Percentiles rank a stretch among this genome's conserved stretches.
These are phyloP conservation scores for Nothoprocta pentlandii DNA, from an alignment of 2,113 vertebrate genomes.

Conservation along the genomic window DNA sequence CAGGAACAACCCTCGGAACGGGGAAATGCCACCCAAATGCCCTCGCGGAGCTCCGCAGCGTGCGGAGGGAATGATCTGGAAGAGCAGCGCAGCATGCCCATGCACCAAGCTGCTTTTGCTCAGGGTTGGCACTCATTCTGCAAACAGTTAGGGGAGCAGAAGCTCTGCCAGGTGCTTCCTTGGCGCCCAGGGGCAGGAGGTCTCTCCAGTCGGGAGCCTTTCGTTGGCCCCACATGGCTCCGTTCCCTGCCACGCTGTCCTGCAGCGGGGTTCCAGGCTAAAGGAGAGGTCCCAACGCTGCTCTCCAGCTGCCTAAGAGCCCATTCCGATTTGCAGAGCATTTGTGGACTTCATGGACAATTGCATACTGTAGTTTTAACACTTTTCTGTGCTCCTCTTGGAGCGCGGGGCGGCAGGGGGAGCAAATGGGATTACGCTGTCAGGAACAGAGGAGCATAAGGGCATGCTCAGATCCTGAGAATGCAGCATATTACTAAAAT, in stretches of 20 bases:
- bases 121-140: conserved; percentile 19
- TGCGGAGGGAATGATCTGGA: background rate
- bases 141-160: conserved; percentile 37
- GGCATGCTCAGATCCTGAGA: background rate
- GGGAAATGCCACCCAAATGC: background rate
- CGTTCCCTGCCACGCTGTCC: conserved; percentile 2
- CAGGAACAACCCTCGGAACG: background rate
- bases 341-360: conserved; percentile 62
- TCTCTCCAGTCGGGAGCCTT: conserved; percentile 39
- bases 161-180: conserved; percentile 35
- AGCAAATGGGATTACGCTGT: conserved; percentile 63
- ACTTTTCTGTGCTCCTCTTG: conserved; percentile 74
- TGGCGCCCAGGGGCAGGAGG: conserved; percentile 42
- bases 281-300: conserved; percentile 32
- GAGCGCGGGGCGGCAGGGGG: conserved; percentile 35
- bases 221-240: conserved; percentile 46
- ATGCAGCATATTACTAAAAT: conserved; percentile 40
- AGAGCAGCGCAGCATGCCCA: conserved; percentile 8
- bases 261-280: conserved; percentile 9
- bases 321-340: conserved; percentile 68
- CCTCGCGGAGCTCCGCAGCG: background rate
- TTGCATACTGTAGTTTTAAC: conserved; percentile 52
- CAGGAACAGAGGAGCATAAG: conserved; percentile 60
- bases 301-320: conserved; percentile 59
- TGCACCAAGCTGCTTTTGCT: background rate